Percentiles rank a stretch among this genome's conserved stretches.
phyloP scores from a whole-genome alignment of 2,113 vertebrate species.

The Nycticorax nycticorax region DNA sequence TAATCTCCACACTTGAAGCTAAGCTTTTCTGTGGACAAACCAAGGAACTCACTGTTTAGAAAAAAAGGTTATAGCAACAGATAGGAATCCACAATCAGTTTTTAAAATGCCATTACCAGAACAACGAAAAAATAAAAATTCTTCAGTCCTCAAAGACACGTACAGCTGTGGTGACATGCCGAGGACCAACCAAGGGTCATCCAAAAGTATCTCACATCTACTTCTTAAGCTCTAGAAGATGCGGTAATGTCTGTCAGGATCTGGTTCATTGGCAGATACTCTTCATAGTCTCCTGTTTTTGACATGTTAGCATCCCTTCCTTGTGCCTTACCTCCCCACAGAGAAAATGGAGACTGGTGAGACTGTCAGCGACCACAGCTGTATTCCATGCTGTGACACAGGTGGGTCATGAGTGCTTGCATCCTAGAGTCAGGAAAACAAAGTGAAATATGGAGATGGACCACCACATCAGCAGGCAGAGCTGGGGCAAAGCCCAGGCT shows the following conservation, averaged over 20 bases:
- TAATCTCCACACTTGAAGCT: not conserved
- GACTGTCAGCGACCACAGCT: accelerated
- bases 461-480: not conserved
- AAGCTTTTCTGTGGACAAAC: not conserved
- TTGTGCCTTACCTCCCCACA: not conserved
- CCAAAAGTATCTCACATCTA: not conserved
- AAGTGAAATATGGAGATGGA: not conserved
- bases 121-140: not conserved
- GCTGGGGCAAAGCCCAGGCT: not conserved
- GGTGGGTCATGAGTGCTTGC: not conserved
- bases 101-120: not conserved
- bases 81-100: not conserved
- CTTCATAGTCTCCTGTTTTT: not conserved
- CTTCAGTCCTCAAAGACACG: not conserved
- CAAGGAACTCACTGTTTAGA: not conserved
- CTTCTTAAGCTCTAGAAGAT: not conserved
- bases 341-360: not conserved
- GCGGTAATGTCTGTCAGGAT: not conserved
- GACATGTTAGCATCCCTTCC: not conserved
- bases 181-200: not conserved
- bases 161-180: not conserved
- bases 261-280: not conserved
- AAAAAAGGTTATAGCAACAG: not conserved
- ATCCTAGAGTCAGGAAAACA: not conserved
- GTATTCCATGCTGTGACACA: not conserved